Evolutionary conservation across 2,797 vertebrate genomes (phyloP).

Genomic region (Rhinogobio ventralis): DNA sequence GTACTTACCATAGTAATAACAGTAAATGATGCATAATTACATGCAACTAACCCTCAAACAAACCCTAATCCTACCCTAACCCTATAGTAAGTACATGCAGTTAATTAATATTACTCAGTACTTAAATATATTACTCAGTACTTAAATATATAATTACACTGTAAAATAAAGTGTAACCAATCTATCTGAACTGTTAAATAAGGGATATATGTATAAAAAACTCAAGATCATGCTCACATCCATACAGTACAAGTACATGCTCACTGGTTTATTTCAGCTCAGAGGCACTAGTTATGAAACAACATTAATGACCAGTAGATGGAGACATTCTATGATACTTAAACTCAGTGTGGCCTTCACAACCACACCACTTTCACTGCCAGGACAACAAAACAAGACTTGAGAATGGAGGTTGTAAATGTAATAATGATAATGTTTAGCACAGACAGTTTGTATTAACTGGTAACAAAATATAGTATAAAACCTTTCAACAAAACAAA

Average conservation of each 20-base stretch:
- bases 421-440: not conserved
- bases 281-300: too few species aligned
- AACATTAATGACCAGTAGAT: slow-evolving; percentile 35
- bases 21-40: too few species aligned
- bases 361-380: not conserved
- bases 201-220: not conserved
- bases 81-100: too few species aligned
- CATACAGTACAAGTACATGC: not conserved
- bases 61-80: too few species aligned
- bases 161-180: too few species aligned
- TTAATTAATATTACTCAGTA: too few species aligned
- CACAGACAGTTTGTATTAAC: not conserved
- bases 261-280: not conserved
- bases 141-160: too few species aligned
- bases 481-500: not conserved
- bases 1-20: too few species aligned
- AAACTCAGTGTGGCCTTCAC: not conserved
- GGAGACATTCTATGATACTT: slow-evolving; percentile 28
- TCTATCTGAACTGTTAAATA: not conserved
- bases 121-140: too few species aligned
- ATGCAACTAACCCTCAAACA: too few species aligned
- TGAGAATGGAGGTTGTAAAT: not conserved
- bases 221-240: not conserved
- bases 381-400: not conserved
- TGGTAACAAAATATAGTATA: not conserved